phyloP scores from a whole-genome alignment of 2,888 invertebrate species.

The Esperia sulphurella region DNA sequence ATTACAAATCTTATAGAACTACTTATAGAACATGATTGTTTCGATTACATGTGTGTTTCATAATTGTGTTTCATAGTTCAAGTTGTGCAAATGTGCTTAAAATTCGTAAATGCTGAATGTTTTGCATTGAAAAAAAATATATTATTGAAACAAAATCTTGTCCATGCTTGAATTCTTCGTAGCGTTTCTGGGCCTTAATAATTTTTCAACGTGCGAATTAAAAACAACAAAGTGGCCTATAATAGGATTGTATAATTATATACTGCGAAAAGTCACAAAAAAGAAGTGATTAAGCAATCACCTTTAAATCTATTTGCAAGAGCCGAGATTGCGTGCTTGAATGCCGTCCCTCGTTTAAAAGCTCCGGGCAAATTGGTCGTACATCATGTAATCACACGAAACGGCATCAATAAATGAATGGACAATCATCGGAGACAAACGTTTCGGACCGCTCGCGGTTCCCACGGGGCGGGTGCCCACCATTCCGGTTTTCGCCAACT shows the following conservation, averaged over 20 bases:
- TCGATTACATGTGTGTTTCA: too few species aligned
- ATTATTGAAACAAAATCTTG: too few species aligned
- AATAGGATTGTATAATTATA: not conserved
- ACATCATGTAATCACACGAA: slow-evolving; percentile 33
- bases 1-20: too few species aligned
- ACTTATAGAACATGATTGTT: too few species aligned
- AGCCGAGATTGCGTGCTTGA: slow-evolving; percentile 28
- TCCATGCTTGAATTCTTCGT: too few species aligned
- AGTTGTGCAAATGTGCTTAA: too few species aligned
- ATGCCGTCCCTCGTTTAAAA: slow-evolving; percentile 31
- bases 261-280: not conserved
- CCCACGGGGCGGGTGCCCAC: slow-evolving; percentile 68
- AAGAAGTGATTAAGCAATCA: slow-evolving; percentile 7
- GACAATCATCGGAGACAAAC: slow-evolving; percentile 57
- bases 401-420: slow-evolving; percentile 14
- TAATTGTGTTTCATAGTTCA: too few species aligned
- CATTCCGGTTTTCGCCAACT: slow-evolving; percentile 73
- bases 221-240: too few species aligned
- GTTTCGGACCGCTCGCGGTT: slow-evolving; percentile 50
- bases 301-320: slow-evolving; percentile 3
- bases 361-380: slow-evolving; percentile 45
- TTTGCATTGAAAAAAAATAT: too few species aligned
- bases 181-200: too few species aligned
- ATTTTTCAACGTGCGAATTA: too few species aligned
- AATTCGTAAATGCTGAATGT: too few species aligned